A percentile compares a stretch with the other conserved stretches of the same genome.
phyloP scores from a whole-genome alignment of 2,113 vertebrate species.

The Onychorhynchus coronatus region DNA sequence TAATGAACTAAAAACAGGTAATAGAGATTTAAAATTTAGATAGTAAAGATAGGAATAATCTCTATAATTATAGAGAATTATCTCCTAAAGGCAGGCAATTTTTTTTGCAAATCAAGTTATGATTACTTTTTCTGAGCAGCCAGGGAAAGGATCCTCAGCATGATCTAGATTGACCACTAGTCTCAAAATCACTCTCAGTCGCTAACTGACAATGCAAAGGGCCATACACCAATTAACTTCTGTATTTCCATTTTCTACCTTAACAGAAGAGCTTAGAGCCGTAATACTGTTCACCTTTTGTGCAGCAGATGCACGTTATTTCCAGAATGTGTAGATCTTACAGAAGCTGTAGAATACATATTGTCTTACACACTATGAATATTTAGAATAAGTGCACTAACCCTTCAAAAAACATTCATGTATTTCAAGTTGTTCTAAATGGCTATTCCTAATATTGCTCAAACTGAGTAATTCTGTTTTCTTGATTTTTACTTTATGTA shows the following conservation, averaged over 20 bases:
- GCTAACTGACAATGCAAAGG: neutral
- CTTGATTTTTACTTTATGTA: neutral
- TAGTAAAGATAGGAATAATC: neutral
- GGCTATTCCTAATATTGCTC: neutral
- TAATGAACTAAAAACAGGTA: neutral
- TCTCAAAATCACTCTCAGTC: neutral
- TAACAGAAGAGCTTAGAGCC: neutral
- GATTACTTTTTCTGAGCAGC: neutral
- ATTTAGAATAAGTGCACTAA: neutral
- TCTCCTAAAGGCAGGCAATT: neutral
- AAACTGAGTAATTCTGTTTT: neutral
- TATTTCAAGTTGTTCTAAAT: neutral
- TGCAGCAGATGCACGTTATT: neutral
- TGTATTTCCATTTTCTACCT: neutral
- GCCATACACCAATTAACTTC: neutral
- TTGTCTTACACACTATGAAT: neutral
- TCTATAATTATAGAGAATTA: neutral
- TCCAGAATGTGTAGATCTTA: neutral
- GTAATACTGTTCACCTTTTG: neutral
- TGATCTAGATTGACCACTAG: neutral
- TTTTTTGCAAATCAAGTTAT: neutral
- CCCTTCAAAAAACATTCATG: neutral
- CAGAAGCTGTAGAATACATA: neutral
- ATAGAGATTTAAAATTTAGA: neutral
- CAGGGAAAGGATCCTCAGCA: neutral